Evolutionary conservation across 1,140 invertebrate genomes (phyloP), one percentile per base, ranked within the genome.

Genomic region (Anthonomus grandis): DNA sequence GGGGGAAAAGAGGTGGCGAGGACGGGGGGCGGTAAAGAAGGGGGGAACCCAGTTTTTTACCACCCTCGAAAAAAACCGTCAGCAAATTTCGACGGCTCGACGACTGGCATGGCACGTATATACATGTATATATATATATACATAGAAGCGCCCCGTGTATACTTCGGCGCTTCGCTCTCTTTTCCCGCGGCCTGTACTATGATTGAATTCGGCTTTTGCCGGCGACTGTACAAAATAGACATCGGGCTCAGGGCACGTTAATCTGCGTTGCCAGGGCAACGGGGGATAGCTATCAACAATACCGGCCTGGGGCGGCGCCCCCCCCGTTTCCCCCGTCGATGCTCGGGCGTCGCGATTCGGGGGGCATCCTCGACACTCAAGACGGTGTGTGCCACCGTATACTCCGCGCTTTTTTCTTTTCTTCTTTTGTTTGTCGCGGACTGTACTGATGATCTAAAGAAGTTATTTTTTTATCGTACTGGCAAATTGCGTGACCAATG

Each of bases 201-300:
- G 70, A 72, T 72, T 72, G 70, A 70, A 71, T 70, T 66, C 59
- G 55, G 60, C 50, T 70, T 67, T 46, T 62, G 48, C 13, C 62
- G 19, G 31, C 17, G 64, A 62, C 59, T 72, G 70, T 72, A 72
- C 67, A 72, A 71, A 73, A 73, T 71, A 73, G 71, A 73, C 71
- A 71, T 73, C 70, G 71, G 70, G 71, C 68, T 68, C 69, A 69
- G 68, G 65, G 64, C 69, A 64, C 71, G 71, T 71, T 73, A 73
- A 73, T 73, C 71, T 71, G 67, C 71, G 71, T 73, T 70, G 62
- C 71, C 71, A 59, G 62, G 65, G 69, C 63, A 71, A 73, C 71
- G 68, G 66, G 71, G 71, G 71, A 73, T 71, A 70, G 71, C 71
- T 73, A 73, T 73, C 71, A 73, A 73, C 71, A 73, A 73, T 71